These are phyloP conservation scores for Electrona antarctica DNA, from an alignment of 2,113 vertebrate species.

Conservation along the genomic window DNA sequence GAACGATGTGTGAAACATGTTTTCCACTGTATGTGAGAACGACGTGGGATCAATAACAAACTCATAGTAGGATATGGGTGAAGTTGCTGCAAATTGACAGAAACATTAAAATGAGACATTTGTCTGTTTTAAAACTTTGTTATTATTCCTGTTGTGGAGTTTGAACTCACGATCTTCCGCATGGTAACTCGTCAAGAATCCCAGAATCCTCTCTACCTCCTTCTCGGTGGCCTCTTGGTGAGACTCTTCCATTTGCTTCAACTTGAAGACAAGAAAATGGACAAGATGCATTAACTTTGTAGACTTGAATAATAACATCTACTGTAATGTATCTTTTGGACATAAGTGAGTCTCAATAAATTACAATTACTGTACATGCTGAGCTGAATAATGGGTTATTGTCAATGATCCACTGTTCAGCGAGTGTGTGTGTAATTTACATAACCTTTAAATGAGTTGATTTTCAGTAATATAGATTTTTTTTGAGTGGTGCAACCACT, in stretches of 20 bases:
- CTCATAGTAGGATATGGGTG: constrained; percentile 92
- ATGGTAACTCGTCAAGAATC: constrained; percentile 82
- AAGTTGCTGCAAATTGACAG: constrained; percentile 75
- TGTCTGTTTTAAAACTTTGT: not conserved
- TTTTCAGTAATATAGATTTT: no score
- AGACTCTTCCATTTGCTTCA: constrained; percentile 93
- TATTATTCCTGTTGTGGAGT: not conserved
- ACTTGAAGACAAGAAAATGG: constrained; percentile 64
- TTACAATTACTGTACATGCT: no score
- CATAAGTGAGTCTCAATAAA: no score
- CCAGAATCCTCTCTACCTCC: constrained; percentile 94
- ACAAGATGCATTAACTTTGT: no score
- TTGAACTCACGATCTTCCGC: constrained; percentile 86
- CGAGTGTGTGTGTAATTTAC: no score
- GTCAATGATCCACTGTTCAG: no score
- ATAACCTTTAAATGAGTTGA: no score
- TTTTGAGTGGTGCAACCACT: no score
- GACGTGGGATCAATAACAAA: constrained; percentile 93
- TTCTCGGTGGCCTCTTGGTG: constrained; percentile 96
- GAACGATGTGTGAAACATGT: constrained; percentile 97
- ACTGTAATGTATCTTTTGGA: not conserved
- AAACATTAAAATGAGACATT: not conserved
- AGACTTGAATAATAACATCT: not conserved
- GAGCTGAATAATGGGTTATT: no score
- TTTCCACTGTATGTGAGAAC: constrained; percentile 92